Base-by-base conservation (phyloP, 2,113 vertebrate species). In the Megaleporinus macrocephalus region DNA sequence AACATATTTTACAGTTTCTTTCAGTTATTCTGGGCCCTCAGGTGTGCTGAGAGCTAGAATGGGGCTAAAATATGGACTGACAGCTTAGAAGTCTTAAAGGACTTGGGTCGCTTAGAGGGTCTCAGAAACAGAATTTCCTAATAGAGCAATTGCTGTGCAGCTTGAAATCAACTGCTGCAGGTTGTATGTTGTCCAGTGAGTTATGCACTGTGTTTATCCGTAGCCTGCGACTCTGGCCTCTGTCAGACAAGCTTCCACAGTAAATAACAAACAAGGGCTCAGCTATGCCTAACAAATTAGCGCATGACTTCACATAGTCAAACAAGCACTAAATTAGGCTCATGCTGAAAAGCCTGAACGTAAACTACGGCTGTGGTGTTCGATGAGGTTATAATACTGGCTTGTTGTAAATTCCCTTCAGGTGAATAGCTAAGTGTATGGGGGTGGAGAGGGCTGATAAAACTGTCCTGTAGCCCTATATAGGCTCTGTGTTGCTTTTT, bases 331-430 rank as follows among this genome's bases (percentile, higher is more conserved):
- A 18, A 69, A n/a, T 15, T 12, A 69, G 33, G 44, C 7, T 22
- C 33, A n/a, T 69, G 66, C 65, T 20, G 65, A 22, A 36, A 15
- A 36, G 29, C 30, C 65, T 22, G 5, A n/a, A 22, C 11, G 33
- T 68, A 10, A 68, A 24, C 33, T 5, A 24, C 22, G 12, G 62
- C 62, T 65, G 14, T 65, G 27, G 12, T 36, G 14, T 70, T 44
- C 36, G 22, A n/a, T 61, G 36, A 70, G 22, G 66, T 70, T 70
- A 33, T 44, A 44, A 70, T 36, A 16, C 30, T 4, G 30, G 65
- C 65, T 70, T 70, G 20, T n/a, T 70, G 36, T 70, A 24, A 70
- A 24, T 41, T 70, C 66, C 66, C 33, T 41, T 36, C 24, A n/a
- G 66, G 33, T 20, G 33, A 44, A 22, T 20, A 22, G 65, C 33